These are phyloP conservation scores for Lasioglossum marginatum DNA, from an alignment of 2,888 invertebrate species.

Conservation along the genomic window DNA sequence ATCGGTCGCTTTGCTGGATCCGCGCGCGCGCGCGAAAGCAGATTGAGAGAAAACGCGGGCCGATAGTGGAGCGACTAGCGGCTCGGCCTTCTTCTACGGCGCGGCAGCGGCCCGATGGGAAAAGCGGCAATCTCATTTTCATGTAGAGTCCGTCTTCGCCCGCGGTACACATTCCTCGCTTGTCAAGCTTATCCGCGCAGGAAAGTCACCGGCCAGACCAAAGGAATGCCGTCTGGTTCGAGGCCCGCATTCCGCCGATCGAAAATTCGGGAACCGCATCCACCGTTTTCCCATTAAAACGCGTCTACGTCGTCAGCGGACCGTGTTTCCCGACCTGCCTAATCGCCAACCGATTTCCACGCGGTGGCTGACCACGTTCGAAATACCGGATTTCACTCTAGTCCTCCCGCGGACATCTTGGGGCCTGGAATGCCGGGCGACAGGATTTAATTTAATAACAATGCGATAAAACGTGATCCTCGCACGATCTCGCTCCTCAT, in stretches of 20 bases:
- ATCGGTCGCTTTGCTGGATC: slow-evolving; percentile 38
- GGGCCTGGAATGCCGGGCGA: not conserved
- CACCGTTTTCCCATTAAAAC: slow-evolving; percentile 40
- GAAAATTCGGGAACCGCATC: slow-evolving; percentile 57
- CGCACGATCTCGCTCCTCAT: not conserved
- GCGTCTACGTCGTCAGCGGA: not conserved
- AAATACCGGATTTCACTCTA: slow-evolving; percentile 36
- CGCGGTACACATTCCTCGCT: slow-evolving; percentile 67
- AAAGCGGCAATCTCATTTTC: slow-evolving; percentile 74
- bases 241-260: slow-evolving; percentile 43
- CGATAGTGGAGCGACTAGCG: slow-evolving; percentile 75
- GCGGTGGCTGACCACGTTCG: slow-evolving; percentile 38
- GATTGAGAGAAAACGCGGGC: slow-evolving; percentile 70
- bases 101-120: slow-evolving; percentile 60
- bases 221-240: slow-evolving; percentile 47
- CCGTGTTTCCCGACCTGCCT: not conserved
- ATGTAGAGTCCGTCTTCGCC: slow-evolving; percentile 66
- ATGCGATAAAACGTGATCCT: not conserved
- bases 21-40: slow-evolving; percentile 63
- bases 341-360: slow-evolving; percentile 13
- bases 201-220: slow-evolving; percentile 53
- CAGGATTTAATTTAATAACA: slow-evolving; percentile 5
- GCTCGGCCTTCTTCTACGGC: slow-evolving; percentile 69
- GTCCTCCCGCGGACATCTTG: not conserved
- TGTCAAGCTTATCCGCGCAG: slow-evolving; percentile 56